Evolutionary conservation across 2,888 invertebrate species (phyloP).

Genomic region (Athalia rosae): DNA sequence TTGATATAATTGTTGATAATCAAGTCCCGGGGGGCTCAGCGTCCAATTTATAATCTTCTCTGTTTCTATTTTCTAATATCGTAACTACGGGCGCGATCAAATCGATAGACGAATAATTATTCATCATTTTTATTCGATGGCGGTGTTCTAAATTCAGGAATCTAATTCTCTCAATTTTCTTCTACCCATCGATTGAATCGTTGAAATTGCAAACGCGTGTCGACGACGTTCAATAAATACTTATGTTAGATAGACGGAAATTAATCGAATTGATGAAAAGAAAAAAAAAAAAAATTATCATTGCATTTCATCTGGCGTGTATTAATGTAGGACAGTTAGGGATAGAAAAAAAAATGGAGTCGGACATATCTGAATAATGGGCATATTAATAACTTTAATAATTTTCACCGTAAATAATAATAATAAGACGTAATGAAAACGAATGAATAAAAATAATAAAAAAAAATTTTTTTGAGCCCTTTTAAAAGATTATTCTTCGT

Average conservation of each 20-base stretch:
- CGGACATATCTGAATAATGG: constrained; percentile 35
- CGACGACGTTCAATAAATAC: background rate
- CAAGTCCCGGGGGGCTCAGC: background rate
- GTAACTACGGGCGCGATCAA: constrained; percentile 10
- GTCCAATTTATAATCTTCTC: constrained; percentile 13
- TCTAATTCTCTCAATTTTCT: no score
- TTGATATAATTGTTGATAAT: constrained; percentile 15
- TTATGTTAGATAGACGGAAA: background rate
- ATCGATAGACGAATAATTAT: background rate
- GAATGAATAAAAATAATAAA: background rate
- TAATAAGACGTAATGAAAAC: background rate
- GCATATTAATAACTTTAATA: constrained; percentile 17
- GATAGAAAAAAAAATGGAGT: constrained; percentile 1
- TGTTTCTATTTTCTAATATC: constrained; percentile 11
- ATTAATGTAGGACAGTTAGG: background rate
- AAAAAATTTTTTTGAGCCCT: constrained; percentile 14
- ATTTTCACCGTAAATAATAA: constrained; percentile 12
- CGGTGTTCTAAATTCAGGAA: no score
- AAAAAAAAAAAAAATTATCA: background rate
- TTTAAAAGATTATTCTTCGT: constrained; percentile 21
- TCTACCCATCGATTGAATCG: background rate
- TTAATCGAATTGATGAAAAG: background rate
- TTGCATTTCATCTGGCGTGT: background rate
- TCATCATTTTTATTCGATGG: no score
- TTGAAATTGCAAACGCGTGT: background rate